phyloP scores from a whole-genome alignment of 2,113 vertebrate genomes.

The Mus pahari region DNA sequence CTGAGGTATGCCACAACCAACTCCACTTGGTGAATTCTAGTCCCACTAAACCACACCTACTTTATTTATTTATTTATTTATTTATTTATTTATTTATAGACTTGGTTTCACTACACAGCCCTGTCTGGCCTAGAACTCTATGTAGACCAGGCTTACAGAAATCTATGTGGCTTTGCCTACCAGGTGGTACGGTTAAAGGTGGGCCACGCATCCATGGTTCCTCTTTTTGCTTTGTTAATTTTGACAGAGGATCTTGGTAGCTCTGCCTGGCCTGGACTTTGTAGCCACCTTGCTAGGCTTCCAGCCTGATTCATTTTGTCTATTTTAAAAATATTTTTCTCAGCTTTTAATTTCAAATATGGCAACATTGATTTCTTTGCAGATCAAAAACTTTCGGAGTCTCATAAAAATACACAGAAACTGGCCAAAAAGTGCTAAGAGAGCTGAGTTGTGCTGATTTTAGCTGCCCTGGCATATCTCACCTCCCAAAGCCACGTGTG shows the following conservation, averaged over 20 bases:
- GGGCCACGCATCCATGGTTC: no score
- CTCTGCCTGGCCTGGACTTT: neutral
- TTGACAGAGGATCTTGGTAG: neutral
- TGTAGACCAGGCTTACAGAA: neutral
- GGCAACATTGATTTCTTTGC: neutral
- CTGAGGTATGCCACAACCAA: neutral
- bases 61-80: neutral
- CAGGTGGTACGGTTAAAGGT: neutral
- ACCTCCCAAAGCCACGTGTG: neutral
- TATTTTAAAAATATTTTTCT: neutral
- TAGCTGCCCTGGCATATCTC: neutral
- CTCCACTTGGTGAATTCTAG: neutral
- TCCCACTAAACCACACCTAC: neutral
- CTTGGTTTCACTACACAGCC: neutral
- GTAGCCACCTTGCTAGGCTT: neutral
- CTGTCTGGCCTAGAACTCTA: neutral
- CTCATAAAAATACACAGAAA: neutral
- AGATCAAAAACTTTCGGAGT: neutral
- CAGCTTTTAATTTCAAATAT: slow-evolving; percentile 11
- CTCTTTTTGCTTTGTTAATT: neutral
- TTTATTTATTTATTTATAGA: neutral
- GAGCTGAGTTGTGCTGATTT: neutral
- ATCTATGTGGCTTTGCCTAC: neutral
- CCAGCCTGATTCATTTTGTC: neutral
- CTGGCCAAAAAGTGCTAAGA: no score